phyloP scores from a whole-genome alignment of 2,113 vertebrate genomes.

The Eurystomus gularis region DNA sequence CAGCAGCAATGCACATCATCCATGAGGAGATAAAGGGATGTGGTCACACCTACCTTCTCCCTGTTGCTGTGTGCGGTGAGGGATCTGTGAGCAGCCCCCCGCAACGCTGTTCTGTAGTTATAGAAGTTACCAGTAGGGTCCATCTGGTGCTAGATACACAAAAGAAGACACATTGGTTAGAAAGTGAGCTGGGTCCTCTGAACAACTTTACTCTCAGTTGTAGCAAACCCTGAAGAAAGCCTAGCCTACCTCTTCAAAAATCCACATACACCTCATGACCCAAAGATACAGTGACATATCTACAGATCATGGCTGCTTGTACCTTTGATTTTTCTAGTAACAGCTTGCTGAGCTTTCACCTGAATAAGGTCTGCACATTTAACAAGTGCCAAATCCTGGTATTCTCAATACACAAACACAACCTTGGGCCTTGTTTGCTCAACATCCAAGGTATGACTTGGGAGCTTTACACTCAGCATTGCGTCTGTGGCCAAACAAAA shows the following conservation, averaged over 20 bases:
- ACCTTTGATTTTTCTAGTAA: neutral
- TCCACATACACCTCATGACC: neutral
- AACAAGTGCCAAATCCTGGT: neutral
- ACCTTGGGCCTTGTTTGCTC: neutral
- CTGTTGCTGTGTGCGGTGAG: slow-evolving; percentile 77
- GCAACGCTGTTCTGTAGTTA: slow-evolving; percentile 79
- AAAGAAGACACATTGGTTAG: neutral
- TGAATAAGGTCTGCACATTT: neutral
- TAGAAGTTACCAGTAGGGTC: slow-evolving; percentile 82
- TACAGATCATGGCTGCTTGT: neutral
- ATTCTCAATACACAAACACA: neutral
- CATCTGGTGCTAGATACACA: slow-evolving; percentile 77
- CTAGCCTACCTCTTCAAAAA: neutral
- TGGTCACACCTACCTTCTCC: slow-evolving; percentile 70
- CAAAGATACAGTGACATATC: neutral
- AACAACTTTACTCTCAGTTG: neutral
- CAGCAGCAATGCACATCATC: rapidly evolving
- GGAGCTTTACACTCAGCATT: neutral
- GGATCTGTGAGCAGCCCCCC: slow-evolving; percentile 76
- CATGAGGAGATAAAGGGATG: rapidly evolving
- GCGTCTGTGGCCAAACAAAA: neutral
- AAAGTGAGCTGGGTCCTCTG: neutral
- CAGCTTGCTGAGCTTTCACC: neutral
- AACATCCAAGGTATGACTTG: rapidly evolving
- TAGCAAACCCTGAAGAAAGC: neutral